Evolutionary conservation across 2,113 vertebrate species (phyloP).

Genomic region (Caranx ignobilis): DNA sequence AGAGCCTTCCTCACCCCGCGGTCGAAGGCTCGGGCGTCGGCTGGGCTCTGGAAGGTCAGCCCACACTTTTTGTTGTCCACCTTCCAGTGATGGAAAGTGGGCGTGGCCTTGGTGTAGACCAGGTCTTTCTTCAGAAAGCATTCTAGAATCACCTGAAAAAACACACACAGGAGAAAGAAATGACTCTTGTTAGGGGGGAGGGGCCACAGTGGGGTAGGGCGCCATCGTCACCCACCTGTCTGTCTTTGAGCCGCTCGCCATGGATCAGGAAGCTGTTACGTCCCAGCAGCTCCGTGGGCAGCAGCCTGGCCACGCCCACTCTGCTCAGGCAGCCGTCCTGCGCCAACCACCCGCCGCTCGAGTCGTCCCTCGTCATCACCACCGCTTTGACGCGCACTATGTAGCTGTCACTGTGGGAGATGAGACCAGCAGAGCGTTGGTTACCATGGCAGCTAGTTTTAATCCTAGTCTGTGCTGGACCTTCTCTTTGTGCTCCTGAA

Average conservation of each 20-base stretch:
- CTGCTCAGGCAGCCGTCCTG: constrained; percentile 97
- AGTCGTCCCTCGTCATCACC: constrained; percentile 99
- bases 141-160: constrained; percentile 91
- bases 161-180: too few relatives aligned
- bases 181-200: too few relatives aligned
- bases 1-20: constrained; percentile 96
- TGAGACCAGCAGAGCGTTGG: neutral
- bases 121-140: constrained; percentile 96
- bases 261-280: constrained; percentile 94
- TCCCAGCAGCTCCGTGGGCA: constrained; percentile 87
- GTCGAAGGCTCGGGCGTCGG: constrained; percentile 95
- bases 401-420: constrained; percentile 93
- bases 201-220: too few relatives aligned
- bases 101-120: constrained; percentile 97
- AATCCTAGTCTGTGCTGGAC: too few relatives aligned
- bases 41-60: constrained; percentile 95
- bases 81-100: constrained; percentile 98
- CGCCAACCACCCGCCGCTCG: constrained; percentile 96
- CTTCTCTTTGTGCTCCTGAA: too few relatives aligned
- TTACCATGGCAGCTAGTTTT: too few relatives aligned
- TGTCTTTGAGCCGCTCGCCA: constrained; percentile 95
- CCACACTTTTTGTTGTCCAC: constrained; percentile 96
- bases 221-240: constrained; percentile 85
- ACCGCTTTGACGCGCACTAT: constrained; percentile 98
- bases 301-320: constrained; percentile 95